Evolutionary conservation across 2,888 invertebrate genomes (phyloP), one percentile per base, ranked within the genome.

Genomic region (Seira ritae): DNA sequence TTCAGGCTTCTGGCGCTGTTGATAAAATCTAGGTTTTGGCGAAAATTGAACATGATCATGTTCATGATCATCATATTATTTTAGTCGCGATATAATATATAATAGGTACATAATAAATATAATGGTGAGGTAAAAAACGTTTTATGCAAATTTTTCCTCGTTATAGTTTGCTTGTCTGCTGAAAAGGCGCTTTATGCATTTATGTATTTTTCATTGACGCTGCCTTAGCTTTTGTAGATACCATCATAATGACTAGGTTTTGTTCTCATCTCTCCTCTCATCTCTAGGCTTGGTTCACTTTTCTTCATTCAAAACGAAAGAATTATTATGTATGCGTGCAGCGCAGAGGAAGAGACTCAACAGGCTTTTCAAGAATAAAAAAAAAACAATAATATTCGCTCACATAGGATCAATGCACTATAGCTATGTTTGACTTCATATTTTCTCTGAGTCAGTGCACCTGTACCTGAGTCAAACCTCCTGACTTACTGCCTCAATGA

Each of bases 321-420:
- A 55, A 8, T 3, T 55, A 55, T 55, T 12, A 12, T 55, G 55
- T 17, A 55, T n/a, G 55, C 2, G 15, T 55, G 55, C 8, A 4
- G 31, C 31, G 55, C 12, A 17, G 31, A 31, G 15, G 55, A 55
- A 55, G 55, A 31, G 15, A 55, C 55, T 55, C n/a, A 55, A 55
- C 55, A 55, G 55, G 55, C 55, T 55, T 55, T 55, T 55, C 55
- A 55, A 55, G 55, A 55, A 55, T 8, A 55, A 55, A 55, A 55
- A 31, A 8, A 31, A 31, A 31, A 8, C 2, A 31, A 31, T 31
- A 31, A 4, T 31, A 8, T 8, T 31, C 31, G 3, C 55, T 55
- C 55, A n/a, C 6, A 12, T 55, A 3, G 12, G 55, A 55, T 55
- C 55, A 55, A 55, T 55, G 55, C 15, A 55, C 55, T 55, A 8